Percentiles rank a stretch among this genome's conserved stretches.
Conservation (phyloP, 2,797 vertebrate genomes). For the Fistularia tabacaria region DNA sequence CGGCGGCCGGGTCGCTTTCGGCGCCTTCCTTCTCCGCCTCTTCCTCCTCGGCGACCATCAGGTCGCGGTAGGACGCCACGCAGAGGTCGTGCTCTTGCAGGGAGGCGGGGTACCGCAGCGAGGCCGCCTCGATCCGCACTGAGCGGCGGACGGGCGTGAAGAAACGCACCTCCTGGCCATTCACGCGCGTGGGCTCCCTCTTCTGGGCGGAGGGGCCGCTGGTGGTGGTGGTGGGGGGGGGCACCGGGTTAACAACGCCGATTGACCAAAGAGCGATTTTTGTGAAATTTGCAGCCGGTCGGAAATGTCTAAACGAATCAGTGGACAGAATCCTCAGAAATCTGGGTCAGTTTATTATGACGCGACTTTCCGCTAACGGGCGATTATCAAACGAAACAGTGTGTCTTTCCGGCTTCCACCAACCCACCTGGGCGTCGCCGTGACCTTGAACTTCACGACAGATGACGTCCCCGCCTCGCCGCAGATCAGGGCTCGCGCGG, state of each 20-base stretch:
- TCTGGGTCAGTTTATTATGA: too few relatives aligned
- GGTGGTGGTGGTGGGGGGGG: background rate
- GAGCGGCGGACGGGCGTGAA: slow-evolving; percentile 88
- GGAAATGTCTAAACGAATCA: too few relatives aligned
- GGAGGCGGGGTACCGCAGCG: slow-evolving; percentile 67
- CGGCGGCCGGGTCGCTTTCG: background rate
- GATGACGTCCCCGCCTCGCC: slow-evolving; percentile 65
- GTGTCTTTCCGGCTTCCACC: too few relatives aligned
- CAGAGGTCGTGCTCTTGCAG: slow-evolving; percentile 84
- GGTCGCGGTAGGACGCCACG: slow-evolving; percentile 79
- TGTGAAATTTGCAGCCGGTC: too few relatives aligned
- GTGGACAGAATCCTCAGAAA: too few relatives aligned
- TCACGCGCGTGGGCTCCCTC: slow-evolving; percentile 36
- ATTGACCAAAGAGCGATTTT: too few relatives aligned
- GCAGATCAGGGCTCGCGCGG: slow-evolving; percentile 55
- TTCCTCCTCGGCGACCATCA: slow-evolving; percentile 61
- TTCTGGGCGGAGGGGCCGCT: slow-evolving; percentile 58
- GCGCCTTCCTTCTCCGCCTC: background rate
- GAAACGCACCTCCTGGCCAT: slow-evolving; percentile 76
- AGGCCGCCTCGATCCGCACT: slow-evolving; percentile 68
- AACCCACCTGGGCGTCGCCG: slow-evolving; percentile 73
- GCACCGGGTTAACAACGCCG: too few relatives aligned
- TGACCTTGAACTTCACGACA: slow-evolving; percentile 78
- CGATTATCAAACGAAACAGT: too few relatives aligned
- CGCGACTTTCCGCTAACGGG: too few relatives aligned